Evolutionary conservation across 2,113 vertebrate genomes (phyloP), one percentile per base, ranked within the genome.

Genomic region (Poecile atricapillus): DNA sequence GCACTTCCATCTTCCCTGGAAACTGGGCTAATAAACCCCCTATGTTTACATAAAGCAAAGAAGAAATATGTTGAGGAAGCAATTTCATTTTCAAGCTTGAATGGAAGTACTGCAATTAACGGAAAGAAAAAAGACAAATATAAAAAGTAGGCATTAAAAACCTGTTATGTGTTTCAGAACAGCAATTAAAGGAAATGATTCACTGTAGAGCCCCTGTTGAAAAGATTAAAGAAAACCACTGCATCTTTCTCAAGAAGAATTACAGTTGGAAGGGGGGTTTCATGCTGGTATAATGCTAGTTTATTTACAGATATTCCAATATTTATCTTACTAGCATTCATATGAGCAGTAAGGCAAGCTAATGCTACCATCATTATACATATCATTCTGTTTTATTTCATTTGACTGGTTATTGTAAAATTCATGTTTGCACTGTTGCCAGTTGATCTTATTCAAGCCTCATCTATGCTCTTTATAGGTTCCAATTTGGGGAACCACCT

Each of bases 101-200:
- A 92, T 92, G 76, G 75, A 95, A 94, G 52, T 33, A 77, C 52
- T 59, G 82, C 96, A 96, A 96, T 93, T 94, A 96, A 92, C n/a
- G 12, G 85, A 55, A 86, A 94, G 79, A 60, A 96, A 91, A 95
- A 94, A 90, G 82, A 86, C 81, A 95, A 92, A 96, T 96, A 95
- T 80, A 94, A 94, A 88, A 96, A 86, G 59, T 39, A 93, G 75
- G 71, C 93, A 94, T 95, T 86, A 95, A 94, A 93, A 69, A 30
- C 10, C 79, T 63, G 91, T 88, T 89, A 41, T 56, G 27, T 92
- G 44, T 92, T 96, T 95, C 87, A 96, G 94, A 92, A 68, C 28
- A 90, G 83, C 88, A 96, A 90, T 93, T 95, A 95, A 94, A 96
- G 60, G 50, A 78, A 95, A 86, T 88, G 87, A 93, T 96, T 95